Evolutionary conservation across 2,888 invertebrate genomes (phyloP).

Genomic region (Hymenopus coronatus): DNA sequence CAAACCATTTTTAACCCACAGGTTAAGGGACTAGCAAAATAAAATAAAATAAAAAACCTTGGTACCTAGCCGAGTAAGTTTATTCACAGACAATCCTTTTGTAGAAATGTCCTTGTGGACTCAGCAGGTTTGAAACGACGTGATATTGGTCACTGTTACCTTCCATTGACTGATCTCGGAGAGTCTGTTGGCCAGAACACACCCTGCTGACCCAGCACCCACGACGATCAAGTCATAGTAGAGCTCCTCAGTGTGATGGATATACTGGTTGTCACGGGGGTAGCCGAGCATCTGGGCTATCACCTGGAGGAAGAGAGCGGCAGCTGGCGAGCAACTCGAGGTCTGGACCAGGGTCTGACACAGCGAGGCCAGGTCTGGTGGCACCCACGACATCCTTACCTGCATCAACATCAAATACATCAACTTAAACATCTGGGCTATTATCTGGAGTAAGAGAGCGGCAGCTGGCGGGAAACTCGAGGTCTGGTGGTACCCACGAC

Average conservation of each 20-base stretch:
- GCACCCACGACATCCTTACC: slow-evolving; percentile 35
- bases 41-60: too few relatives aligned
- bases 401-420: too few relatives aligned
- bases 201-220: slow-evolving; percentile 67
- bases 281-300: slow-evolving; percentile 57
- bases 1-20: too few relatives aligned
- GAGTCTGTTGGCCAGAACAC: slow-evolving; percentile 63
- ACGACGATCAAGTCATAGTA: slow-evolving; percentile 62
- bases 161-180: slow-evolving; percentile 61
- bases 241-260: slow-evolving; percentile 40
- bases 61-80: too few relatives aligned
- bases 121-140: too few relatives aligned
- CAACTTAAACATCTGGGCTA: slow-evolving; percentile 58
- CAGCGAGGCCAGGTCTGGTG: slow-evolving; percentile 53
- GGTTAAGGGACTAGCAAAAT: too few relatives aligned
- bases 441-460: slow-evolving; percentile 57
- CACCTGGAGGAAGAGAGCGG: slow-evolving; percentile 58
- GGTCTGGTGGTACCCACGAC: too few relatives aligned
- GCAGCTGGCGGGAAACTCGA: too few relatives aligned
- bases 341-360: slow-evolving; percentile 55
- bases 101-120: too few relatives aligned
- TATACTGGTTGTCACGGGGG: slow-evolving; percentile 48
- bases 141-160: slow-evolving; percentile 24
- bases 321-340: slow-evolving; percentile 58
- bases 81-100: too few relatives aligned